phyloP scores from a whole-genome alignment of 2,797 vertebrate species.

The Micromesistius poutassou region DNA sequence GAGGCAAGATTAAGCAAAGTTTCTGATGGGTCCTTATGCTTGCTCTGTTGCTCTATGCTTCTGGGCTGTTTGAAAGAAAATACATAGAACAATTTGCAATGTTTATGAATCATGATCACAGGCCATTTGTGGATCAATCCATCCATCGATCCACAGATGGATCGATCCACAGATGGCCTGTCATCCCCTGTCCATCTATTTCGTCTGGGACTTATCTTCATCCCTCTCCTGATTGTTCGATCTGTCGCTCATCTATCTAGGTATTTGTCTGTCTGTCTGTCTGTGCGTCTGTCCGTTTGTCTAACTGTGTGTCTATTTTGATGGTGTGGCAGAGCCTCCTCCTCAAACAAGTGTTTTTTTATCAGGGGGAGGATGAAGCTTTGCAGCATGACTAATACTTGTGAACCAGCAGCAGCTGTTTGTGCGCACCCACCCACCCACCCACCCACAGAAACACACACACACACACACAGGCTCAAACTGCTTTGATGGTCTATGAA shows the following conservation, averaged over 20 bases:
- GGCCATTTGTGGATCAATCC: background rate
- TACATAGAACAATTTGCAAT: background rate
- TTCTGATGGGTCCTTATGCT: background rate
- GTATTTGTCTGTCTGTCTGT: background rate
- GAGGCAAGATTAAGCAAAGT: background rate
- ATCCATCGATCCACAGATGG: background rate
- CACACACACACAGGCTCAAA: constrained; percentile 30
- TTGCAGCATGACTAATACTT: constrained; percentile 53
- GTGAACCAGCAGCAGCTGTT: constrained; percentile 8
- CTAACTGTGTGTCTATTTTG: background rate
- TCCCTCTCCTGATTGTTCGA: no score
- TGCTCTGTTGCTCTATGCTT: background rate
- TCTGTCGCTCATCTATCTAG: background rate
- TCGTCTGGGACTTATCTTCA: background rate
- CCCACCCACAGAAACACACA: background rate
- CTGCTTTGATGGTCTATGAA: constrained; percentile 45
- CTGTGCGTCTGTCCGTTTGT: no score
- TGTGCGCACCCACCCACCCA: background rate
- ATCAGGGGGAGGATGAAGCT: constrained; percentile 26
- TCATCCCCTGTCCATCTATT: background rate
- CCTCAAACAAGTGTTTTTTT: background rate
- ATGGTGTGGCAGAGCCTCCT: background rate
- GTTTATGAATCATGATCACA: background rate
- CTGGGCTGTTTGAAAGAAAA: background rate
- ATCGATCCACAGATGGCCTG: no score